These are phyloP conservation scores for Prionailurus viverrinus DNA, from an alignment of 2,113 vertebrate species.

Conservation along the genomic window DNA sequence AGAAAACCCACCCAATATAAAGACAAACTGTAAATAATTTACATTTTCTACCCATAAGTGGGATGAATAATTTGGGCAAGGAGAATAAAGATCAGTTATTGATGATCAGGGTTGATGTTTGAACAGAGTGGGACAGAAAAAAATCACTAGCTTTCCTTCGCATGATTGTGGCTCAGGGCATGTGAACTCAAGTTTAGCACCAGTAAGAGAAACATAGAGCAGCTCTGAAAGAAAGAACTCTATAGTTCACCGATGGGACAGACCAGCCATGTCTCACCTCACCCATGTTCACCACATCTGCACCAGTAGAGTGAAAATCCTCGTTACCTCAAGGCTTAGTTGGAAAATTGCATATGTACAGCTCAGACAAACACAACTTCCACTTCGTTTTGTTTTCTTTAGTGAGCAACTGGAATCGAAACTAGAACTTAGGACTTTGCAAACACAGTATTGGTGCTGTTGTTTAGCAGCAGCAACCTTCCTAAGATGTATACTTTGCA, in stretches of 20 bases:
- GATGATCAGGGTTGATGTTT: not conserved
- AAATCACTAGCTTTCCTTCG: not conserved
- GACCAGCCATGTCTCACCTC: not conserved
- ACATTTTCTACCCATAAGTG: not conserved
- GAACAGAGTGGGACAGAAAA: not conserved
- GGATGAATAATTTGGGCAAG: not conserved
- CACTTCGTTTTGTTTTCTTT: not conserved
- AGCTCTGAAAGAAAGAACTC: not conserved
- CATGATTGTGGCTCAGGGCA: not conserved
- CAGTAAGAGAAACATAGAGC: not conserved
- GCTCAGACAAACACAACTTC: not conserved
- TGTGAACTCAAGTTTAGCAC: not conserved
- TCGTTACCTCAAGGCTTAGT: not conserved
- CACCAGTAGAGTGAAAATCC: not conserved
- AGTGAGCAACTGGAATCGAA: not conserved
- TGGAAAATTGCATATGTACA: not conserved
- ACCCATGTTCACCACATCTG: not conserved
- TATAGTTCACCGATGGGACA: not conserved
- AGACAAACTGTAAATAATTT: not conserved
- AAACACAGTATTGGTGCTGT: not conserved
- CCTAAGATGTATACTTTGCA: not conserved
- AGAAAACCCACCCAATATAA: not conserved
- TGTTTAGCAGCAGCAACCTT: not conserved
- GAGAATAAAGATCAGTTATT: not conserved
- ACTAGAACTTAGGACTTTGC: not conserved